Evolutionary conservation across 37 sponge, comb jelly and placozoan species (phyloP).

Genomic region (Sycon ciliatum): DNA sequence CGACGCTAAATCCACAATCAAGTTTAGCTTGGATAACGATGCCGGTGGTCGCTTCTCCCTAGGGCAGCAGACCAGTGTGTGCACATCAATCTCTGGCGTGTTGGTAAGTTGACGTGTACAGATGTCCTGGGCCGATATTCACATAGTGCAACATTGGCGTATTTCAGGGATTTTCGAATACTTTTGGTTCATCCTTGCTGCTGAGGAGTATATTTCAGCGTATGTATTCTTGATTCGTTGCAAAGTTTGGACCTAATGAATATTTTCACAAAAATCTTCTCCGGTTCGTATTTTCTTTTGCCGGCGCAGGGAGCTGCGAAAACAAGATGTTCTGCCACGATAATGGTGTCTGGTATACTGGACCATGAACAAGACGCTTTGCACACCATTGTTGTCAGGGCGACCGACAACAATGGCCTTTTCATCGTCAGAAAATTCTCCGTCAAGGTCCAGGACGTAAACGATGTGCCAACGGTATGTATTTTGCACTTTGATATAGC

Average conservation of each 20-base stretch:
- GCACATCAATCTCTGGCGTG: background rate
- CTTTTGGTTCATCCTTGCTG: background rate
- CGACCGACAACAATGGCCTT: background rate
- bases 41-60: constrained; percentile 9
- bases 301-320: no score
- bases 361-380: background rate
- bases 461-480: background rate
- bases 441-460: background rate
- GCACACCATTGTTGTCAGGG: background rate
- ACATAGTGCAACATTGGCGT: no score
- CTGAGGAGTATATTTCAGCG: no score
- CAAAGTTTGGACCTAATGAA: no score
- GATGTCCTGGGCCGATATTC: no score
- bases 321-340: background rate
- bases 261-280: no score
- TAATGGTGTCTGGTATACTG: background rate
- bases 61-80: background rate
- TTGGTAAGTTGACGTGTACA: no score
- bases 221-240: no score
- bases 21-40: background rate
- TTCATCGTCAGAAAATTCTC: background rate
- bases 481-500: no score
- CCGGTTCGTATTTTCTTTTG: no score
- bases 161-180: background rate
- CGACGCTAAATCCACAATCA: background rate